Percentiles rank a stretch among this genome's conserved stretches.
Evolutionary conservation across 2,888 invertebrate genomes (phyloP).

Genomic region (Lasioglossum morio): DNA sequence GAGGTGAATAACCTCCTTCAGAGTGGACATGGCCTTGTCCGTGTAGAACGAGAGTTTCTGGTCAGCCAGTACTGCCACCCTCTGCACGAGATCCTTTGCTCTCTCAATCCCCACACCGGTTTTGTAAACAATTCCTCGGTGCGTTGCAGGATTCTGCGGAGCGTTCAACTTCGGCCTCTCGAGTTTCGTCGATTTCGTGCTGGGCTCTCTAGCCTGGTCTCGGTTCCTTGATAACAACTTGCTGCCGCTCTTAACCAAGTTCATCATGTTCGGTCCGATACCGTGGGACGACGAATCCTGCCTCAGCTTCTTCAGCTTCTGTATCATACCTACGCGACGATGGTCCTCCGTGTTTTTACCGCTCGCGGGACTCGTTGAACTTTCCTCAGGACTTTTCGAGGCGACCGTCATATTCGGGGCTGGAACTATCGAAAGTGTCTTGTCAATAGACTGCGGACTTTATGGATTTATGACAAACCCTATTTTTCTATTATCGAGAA

Average conservation of each 20-base stretch:
- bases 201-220: constrained; percentile 64
- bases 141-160: constrained; percentile 85
- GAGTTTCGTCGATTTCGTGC: constrained; percentile 77
- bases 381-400: constrained; percentile 37
- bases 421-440: neutral
- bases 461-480: too few relatives aligned
- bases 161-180: constrained; percentile 86
- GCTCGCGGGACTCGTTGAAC: constrained; percentile 28
- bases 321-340: constrained; percentile 75
- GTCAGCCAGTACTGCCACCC: constrained; percentile 87
- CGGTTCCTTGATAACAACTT: constrained; percentile 76
- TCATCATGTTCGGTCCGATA: constrained; percentile 78
- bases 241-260: constrained; percentile 75
- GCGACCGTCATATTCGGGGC: constrained; percentile 13
- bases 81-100: constrained; percentile 91
- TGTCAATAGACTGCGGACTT: too few relatives aligned
- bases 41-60: constrained; percentile 90
- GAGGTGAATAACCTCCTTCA: constrained; percentile 90
- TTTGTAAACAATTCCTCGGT: constrained; percentile 87
- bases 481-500: too few relatives aligned
- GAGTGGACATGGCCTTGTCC: constrained; percentile 89
- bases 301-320: constrained; percentile 77
- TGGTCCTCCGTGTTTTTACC: constrained; percentile 70
- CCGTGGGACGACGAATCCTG: constrained; percentile 76
- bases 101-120: constrained; percentile 82